Percentiles rank a stretch among this genome's conserved stretches.
These are phyloP conservation scores for Cyprinodon tularosa DNA, from an alignment of 2,113 vertebrate species.

Conservation along the genomic window DNA sequence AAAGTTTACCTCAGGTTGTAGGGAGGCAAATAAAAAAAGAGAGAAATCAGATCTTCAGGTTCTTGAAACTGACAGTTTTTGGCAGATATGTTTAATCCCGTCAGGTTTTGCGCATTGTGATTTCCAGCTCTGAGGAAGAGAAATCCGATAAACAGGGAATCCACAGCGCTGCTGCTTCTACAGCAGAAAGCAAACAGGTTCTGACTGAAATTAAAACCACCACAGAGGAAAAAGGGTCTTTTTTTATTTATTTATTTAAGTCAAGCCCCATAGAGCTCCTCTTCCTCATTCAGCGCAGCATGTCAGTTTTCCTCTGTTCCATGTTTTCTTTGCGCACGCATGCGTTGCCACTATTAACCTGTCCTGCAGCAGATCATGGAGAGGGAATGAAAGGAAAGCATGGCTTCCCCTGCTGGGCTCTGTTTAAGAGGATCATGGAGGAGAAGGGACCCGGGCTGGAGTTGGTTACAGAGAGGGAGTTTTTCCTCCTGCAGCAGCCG, in stretches of 20 bases:
- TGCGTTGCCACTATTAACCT: not conserved
- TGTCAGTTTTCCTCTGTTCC: not conserved
- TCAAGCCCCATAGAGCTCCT: not conserved
- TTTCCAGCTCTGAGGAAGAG: slow-evolving; percentile 2
- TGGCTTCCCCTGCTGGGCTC: not conserved
- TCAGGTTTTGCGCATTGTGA: slow-evolving; percentile 19
- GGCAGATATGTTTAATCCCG: not conserved
- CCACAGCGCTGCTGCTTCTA: not conserved
- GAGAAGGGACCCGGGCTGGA: not conserved
- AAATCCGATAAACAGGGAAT: slow-evolving; percentile 13
- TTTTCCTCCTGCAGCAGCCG: not conserved
- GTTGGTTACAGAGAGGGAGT: not conserved
- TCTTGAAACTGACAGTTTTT: not conserved
- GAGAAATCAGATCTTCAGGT: not conserved
- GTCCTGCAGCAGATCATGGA: not conserved
- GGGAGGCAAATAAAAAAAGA: fast-evolving
- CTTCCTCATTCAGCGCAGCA: not conserved
- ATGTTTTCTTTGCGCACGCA: not conserved
- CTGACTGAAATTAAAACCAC: not conserved
- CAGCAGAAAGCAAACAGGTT: not conserved
- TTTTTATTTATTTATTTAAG: not conserved
- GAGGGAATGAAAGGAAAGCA: not conserved
- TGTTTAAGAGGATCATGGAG: not conserved
- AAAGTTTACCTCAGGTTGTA: slow-evolving; percentile 25
- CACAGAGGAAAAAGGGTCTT: not conserved